phyloP scores from a whole-genome alignment of 2,797 vertebrate species.

The Neostethus bicornis region DNA sequence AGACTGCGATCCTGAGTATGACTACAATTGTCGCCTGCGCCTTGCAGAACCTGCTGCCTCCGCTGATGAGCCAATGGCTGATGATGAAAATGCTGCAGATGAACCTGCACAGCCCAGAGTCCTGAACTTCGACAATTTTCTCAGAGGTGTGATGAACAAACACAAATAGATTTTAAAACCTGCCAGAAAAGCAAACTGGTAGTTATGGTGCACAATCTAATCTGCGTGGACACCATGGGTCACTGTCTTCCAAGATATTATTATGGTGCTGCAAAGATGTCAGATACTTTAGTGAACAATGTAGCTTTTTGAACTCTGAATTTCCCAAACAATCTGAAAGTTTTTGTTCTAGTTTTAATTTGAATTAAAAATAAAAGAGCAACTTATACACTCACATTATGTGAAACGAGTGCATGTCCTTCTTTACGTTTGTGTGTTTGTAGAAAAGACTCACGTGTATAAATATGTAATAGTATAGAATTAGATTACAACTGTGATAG shows the following conservation, averaged over 20 bases:
- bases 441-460: conserved; percentile 65
- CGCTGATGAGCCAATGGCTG: conserved; percentile 38
- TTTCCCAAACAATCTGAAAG: conserved; percentile 30
- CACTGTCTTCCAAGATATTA: conserved; percentile 4
- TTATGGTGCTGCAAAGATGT: conserved; percentile 4
- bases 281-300: conserved; percentile 11
- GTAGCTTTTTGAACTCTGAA: conserved; percentile 16
- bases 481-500: conserved; percentile 47
- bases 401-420: conserved; percentile 55
- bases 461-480: conserved; percentile 63
- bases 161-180: conserved; percentile 63
- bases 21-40: conserved; percentile 82
- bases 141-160: conserved; percentile 67
- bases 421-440: conserved; percentile 55
- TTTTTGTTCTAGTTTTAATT: conserved; percentile 11
- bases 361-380: conserved; percentile 18
- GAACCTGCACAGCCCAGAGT: conserved; percentile 42
- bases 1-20: conserved; percentile 81
- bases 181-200: not conserved
- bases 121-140: conserved; percentile 75
- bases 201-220: conserved; percentile 17
- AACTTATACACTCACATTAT: conserved; percentile 27
- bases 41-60: conserved; percentile 40
- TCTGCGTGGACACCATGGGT: conserved; percentile 31
- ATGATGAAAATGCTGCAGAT: conserved; percentile 41